Evolutionary conservation across 1,140 invertebrate genomes (phyloP).

Genomic region (Mya arenaria): DNA sequence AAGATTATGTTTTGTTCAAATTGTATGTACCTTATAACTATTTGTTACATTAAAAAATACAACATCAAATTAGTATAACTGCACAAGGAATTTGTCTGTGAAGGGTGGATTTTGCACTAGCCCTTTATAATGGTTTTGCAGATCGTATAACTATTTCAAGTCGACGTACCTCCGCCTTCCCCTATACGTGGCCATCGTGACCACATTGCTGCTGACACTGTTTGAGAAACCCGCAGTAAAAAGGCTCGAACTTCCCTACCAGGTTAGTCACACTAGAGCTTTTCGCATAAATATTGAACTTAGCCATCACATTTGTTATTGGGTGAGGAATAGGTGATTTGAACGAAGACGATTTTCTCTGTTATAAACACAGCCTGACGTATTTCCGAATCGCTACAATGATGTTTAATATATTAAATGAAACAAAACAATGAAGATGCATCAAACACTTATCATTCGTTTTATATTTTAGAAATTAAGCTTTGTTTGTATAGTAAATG

Average conservation of each 20-base stretch:
- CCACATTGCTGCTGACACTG: slow-evolving; percentile 8
- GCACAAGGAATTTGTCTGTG: too few relatives aligned
- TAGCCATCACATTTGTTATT: not conserved
- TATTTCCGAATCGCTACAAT: not conserved
- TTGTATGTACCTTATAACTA: too few relatives aligned
- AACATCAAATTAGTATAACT: too few relatives aligned
- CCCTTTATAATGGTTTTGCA: too few relatives aligned
- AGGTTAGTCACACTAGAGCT: slow-evolving; percentile 6
- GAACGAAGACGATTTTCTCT: not conserved
- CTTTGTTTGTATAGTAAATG: too few relatives aligned
- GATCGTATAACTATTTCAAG: slow-evolving; percentile 47
- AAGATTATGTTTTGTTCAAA: too few relatives aligned
- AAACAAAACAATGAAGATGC: too few relatives aligned
- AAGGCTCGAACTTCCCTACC: not conserved
- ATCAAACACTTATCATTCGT: too few relatives aligned
- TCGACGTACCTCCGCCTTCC: not conserved
- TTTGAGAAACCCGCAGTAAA: slow-evolving; percentile 30
- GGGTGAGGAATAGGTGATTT: not conserved
- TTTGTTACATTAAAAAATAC: too few relatives aligned
- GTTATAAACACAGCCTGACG: not conserved
- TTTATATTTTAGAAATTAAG: too few relatives aligned
- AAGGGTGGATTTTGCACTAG: too few relatives aligned
- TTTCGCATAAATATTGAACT: not conserved
- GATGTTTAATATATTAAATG: too few relatives aligned
- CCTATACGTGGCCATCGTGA: slow-evolving; percentile 27